phyloP scores from a whole-genome alignment of 2,797 vertebrate species.

The Acrocephalus scirpaceus region DNA sequence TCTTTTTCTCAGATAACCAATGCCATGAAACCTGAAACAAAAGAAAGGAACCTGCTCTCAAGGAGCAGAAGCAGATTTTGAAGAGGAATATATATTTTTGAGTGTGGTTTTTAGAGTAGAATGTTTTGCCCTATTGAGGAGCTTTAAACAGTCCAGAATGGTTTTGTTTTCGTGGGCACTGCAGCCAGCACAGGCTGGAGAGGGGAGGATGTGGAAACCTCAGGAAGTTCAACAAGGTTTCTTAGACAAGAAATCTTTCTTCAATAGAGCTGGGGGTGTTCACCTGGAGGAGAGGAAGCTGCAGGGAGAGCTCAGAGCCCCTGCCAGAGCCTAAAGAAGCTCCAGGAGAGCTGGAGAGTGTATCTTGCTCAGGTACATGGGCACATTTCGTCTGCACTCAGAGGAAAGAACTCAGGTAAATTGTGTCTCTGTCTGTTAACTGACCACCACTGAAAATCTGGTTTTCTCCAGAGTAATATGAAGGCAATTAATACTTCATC shows the following conservation, averaged over 20 bases:
- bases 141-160: neutral
- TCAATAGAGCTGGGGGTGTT: fast-evolving
- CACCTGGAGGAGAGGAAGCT: neutral
- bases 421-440: neutral
- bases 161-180: neutral
- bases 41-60: neutral
- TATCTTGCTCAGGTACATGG: fast-evolving
- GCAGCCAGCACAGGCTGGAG: neutral
- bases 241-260: neutral
- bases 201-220: neutral
- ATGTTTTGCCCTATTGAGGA: neutral
- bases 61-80: neutral
- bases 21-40: neutral
- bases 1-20: neutral
- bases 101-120: neutral
- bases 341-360: neutral
- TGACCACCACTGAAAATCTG: neutral
- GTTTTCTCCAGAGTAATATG: neutral
- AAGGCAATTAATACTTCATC: neutral
- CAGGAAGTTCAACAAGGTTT: neutral
- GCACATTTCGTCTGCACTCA: neutral
- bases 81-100: neutral
- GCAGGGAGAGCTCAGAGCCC: neutral
- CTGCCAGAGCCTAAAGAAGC: fast-evolving
- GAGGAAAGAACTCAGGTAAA: neutral